Evolutionary conservation across 2,888 invertebrate genomes (phyloP).

Genomic region (Elegia similella): DNA sequence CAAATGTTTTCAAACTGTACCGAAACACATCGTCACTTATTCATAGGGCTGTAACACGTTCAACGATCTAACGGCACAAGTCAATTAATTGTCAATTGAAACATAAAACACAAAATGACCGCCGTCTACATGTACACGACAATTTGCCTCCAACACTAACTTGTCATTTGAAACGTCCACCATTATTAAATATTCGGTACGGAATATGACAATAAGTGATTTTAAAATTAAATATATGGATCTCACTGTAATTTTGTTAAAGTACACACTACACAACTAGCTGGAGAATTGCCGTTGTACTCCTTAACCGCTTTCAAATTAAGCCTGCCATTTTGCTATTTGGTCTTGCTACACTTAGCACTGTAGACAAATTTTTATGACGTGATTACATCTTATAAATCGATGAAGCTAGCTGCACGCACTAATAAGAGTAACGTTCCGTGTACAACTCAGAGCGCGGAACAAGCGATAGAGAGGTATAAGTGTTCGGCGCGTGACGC

Average conservation of each 20-base stretch:
- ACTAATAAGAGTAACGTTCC: too few species aligned
- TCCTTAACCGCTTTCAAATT: too few species aligned
- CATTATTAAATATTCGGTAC: slow-evolving; percentile 16
- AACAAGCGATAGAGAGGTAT: too few species aligned
- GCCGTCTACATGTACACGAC: neutral
- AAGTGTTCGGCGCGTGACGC: too few species aligned
- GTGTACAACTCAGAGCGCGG: too few species aligned
- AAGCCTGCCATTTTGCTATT: too few species aligned
- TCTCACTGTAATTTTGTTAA: neutral
- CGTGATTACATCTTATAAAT: too few species aligned
- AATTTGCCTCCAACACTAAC: neutral
- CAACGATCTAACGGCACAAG: neutral
- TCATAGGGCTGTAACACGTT: neutral
- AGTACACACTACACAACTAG: neutral
- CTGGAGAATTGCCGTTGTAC: too few species aligned
- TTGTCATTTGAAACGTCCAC: slow-evolving; percentile 6
- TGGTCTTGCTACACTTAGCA: too few species aligned
- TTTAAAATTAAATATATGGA: neutral
- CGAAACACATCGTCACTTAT: neutral
- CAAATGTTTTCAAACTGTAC: too few species aligned
- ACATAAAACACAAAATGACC: neutral
- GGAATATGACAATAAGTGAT: neutral
- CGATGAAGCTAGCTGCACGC: too few species aligned
- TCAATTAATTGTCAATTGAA: neutral
- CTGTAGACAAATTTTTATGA: too few species aligned